phyloP scores from a whole-genome alignment of 2,113 vertebrate genomes.

The Leucoraja erinaceus region DNA sequence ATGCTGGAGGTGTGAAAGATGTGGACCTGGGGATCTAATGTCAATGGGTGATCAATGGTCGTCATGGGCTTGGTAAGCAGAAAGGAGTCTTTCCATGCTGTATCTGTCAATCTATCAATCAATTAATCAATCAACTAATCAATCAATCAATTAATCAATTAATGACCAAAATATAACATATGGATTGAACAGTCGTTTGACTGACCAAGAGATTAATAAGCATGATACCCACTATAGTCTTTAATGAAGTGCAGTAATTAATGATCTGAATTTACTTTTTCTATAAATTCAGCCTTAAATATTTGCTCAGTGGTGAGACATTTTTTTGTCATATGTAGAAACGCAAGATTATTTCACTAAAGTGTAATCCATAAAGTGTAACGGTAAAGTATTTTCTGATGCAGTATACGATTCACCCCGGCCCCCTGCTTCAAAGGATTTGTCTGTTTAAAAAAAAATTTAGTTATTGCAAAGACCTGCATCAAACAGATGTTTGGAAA shows the following conservation, averaged over 20 bases:
- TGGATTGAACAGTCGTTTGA: neutral
- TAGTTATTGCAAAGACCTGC: neutral
- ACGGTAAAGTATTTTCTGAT: neutral
- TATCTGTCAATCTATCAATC: no score
- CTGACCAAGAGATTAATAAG: neutral
- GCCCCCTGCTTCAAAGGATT: neutral
- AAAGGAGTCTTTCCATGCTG: no score
- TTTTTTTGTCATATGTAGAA: neutral
- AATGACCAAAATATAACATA: neutral
- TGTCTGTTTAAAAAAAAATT: neutral
- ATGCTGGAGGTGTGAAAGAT: no score
- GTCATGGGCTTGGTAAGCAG: no score
- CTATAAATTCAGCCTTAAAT: neutral
- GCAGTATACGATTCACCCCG: neutral
- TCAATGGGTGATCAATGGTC: no score
- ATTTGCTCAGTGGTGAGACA: neutral
- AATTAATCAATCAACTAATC: no score
- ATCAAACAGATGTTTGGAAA: constrained; percentile 29
- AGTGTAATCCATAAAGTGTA: neutral
- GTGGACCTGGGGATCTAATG: no score
- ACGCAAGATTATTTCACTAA: neutral
- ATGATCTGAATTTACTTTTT: neutral
- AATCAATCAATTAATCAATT: no score
- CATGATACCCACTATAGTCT: no score
- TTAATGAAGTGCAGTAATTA: neutral